Conservation (phyloP, 2,113 vertebrate species). For the zebrafish (Danio rerio) region DNA sequence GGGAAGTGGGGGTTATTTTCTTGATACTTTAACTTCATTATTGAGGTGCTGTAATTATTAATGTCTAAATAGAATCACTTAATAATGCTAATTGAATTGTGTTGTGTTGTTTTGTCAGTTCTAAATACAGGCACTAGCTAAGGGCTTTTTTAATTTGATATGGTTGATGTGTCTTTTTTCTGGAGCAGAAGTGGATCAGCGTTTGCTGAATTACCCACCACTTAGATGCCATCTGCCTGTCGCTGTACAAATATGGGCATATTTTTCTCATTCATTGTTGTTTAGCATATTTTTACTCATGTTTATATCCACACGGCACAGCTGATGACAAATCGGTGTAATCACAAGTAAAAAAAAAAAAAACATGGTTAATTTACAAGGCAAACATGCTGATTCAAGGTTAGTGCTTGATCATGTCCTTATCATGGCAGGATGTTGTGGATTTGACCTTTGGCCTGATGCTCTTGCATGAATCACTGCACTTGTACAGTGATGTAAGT, state of each 20-base stretch:
- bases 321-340: constrained; percentile 19
- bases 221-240: constrained; percentile 46
- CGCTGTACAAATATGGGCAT: constrained; percentile 31
- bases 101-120: constrained; percentile 41
- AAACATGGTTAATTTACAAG: background rate
- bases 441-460: constrained; percentile 7
- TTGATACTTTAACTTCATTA: background rate
- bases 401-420: background rate
- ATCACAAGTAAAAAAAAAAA: background rate
- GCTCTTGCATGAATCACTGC: constrained; percentile 17
- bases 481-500: background rate
- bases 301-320: background rate
- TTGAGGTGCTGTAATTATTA: background rate
- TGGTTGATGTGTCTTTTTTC: constrained; percentile 38
- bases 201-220: constrained; percentile 38
- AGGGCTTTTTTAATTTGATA: constrained; percentile 32
- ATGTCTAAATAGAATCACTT: constrained; percentile 40
- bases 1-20: too few relatives aligned
- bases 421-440: background rate
- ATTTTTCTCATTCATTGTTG: constrained; percentile 34
- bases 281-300: constrained; percentile 24
- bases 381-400: background rate
- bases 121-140: constrained; percentile 13
- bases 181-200: constrained; percentile 35
- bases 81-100: constrained; percentile 24